Percentiles rank a stretch among this genome's conserved stretches.
These are phyloP conservation scores for Galerucella nymphaeae DNA, from an alignment of 2,888 invertebrate genomes.

Conservation along the genomic window DNA sequence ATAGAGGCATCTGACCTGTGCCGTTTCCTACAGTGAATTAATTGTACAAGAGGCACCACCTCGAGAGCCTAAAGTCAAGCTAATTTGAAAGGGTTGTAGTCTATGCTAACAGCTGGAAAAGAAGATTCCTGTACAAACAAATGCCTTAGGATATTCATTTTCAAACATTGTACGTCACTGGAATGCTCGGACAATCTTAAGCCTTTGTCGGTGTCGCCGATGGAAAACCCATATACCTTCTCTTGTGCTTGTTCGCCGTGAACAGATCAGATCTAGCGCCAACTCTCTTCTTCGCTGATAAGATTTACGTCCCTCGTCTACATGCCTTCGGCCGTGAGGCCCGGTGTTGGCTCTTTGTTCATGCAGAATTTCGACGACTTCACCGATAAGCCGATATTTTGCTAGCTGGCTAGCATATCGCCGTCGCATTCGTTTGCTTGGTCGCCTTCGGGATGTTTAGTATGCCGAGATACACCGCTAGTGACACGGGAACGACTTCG, in stretches of 20 bases:
- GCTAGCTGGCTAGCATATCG: neutral
- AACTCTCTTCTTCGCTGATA: conserved; percentile 23
- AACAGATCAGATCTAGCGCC: conserved; percentile 32
- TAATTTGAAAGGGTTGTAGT: too few species aligned
- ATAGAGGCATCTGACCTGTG: too few species aligned
- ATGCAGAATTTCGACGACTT: conserved; percentile 35
- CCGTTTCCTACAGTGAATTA: too few species aligned
- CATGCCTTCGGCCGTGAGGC: conserved; percentile 15
- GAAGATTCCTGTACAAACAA: too few species aligned
- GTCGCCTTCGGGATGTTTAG: conserved; percentile 7
- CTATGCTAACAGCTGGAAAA: too few species aligned
- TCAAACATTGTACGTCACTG: conserved; percentile 25
- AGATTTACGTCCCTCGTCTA: conserved; percentile 37
- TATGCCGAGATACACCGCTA: conserved; percentile 4
- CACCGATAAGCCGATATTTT: conserved; percentile 36
- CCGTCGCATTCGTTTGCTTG: conserved; percentile 9
- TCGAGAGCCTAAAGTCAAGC: too few species aligned
- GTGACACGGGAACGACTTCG: conserved; percentile 5
- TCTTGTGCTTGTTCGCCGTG: conserved; percentile 27
- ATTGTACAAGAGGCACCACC: too few species aligned
- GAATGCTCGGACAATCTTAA: conserved; percentile 45
- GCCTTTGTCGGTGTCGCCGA: conserved; percentile 32
- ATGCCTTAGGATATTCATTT: neutral
- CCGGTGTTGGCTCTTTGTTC: conserved; percentile 34
- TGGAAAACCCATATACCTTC: conserved; percentile 38